These are phyloP conservation scores for Lampris incognitus DNA, from an alignment of 2,113 vertebrate genomes.

Conservation along the genomic window DNA sequence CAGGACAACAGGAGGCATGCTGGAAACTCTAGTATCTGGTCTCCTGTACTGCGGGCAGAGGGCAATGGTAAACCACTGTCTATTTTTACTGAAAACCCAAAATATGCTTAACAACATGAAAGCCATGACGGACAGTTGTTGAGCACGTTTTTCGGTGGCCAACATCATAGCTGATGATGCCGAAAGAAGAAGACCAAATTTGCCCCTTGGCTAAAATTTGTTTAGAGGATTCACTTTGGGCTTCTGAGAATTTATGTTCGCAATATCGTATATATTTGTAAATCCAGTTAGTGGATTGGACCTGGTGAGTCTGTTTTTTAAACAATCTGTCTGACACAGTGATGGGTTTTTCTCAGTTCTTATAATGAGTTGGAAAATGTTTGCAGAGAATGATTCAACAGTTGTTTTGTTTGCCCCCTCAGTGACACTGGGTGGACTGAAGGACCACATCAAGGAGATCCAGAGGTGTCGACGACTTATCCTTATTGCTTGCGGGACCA, in stretches of 20 bases:
- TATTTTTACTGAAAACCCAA: too few relatives aligned
- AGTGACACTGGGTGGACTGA: slow-evolving; percentile 95
- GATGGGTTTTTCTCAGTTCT: background rate
- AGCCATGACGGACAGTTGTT: too few relatives aligned
- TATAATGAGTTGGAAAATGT: slow-evolving; percentile 30
- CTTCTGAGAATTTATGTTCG: background rate
- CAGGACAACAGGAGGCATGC: too few relatives aligned
- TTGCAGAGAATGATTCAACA: slow-evolving; percentile 21
- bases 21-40: too few relatives aligned
- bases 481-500: slow-evolving; percentile 97
- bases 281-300: background rate
- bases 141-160: too few relatives aligned
- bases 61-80: too few relatives aligned
- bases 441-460: slow-evolving; percentile 99
- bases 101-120: too few relatives aligned
- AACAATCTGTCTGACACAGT: background rate
- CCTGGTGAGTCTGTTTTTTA: background rate
- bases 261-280: background rate
- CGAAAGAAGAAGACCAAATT: too few relatives aligned
- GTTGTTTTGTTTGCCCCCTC: slow-evolving; percentile 38
- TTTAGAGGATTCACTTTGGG: too few relatives aligned
- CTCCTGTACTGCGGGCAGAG: too few relatives aligned
- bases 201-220: too few relatives aligned
- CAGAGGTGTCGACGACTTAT: slow-evolving; percentile 95
- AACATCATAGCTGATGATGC: too few relatives aligned